Conservation (phyloP, 2,113 vertebrate species). For the Oncorhynchus kisutch region DNA sequence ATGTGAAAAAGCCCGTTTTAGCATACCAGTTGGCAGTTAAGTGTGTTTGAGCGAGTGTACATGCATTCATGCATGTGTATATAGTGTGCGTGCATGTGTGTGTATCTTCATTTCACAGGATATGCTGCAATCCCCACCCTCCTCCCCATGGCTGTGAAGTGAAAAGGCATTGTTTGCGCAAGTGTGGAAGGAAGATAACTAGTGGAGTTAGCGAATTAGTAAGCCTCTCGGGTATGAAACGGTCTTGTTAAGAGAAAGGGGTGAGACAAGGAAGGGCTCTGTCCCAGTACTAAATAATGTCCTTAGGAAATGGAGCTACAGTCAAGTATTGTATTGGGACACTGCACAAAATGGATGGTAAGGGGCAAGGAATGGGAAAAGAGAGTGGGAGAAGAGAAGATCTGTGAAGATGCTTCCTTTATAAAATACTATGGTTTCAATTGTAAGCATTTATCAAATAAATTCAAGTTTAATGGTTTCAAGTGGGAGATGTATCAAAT, state of each 20-base stretch:
- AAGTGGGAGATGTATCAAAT: no score
- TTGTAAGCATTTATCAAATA: background rate
- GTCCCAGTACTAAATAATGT: background rate
- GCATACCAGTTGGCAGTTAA: no score
- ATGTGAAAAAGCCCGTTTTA: no score
- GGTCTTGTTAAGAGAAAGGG: slow-evolving; percentile 31
- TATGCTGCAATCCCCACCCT: background rate
- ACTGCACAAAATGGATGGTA: background rate
- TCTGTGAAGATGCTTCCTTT: background rate
- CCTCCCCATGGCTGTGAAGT: background rate
- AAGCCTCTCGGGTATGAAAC: slow-evolving; percentile 29
- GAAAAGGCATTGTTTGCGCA: slow-evolving; percentile 9
- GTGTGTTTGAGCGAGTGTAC: background rate
- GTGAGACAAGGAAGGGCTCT: slow-evolving; percentile 10
- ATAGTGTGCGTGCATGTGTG: no score
- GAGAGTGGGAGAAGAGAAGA: background rate
- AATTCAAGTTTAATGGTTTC: no score
- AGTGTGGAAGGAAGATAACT: slow-evolving; percentile 25
- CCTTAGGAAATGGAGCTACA: background rate
- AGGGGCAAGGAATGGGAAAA: background rate
- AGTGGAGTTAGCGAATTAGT: slow-evolving; percentile 27
- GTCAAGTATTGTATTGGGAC: background rate
- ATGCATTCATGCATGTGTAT: background rate
- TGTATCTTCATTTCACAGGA: background rate
- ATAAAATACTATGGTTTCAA: background rate